Percentiles rank a stretch among this genome's conserved stretches.
Conservation (phyloP, 2,888 invertebrate species). For the Taenaris catops region DNA sequence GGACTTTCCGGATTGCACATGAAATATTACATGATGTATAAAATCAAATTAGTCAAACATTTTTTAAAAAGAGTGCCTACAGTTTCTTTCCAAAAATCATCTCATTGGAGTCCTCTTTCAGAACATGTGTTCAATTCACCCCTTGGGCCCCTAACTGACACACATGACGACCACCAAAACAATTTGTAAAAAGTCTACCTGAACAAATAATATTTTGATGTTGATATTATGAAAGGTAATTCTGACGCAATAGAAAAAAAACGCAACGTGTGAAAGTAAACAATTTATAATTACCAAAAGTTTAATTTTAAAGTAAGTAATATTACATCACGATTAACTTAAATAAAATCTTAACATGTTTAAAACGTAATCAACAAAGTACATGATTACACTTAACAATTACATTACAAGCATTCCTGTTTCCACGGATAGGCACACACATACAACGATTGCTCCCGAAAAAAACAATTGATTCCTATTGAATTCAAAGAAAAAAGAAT, state of each 20-base stretch:
- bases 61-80: too few species aligned
- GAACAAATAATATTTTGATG: too few species aligned
- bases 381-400: slow-evolving; percentile 5
- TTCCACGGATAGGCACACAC: slow-evolving; percentile 18
- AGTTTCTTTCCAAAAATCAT: too few species aligned
- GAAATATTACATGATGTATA: too few species aligned
- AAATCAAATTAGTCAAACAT: too few species aligned
- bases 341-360: slow-evolving; percentile 38
- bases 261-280: not conserved
- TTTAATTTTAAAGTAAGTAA: slow-evolving; percentile 28
- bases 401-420: not conserved
- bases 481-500: too few species aligned
- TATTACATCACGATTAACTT: slow-evolving; percentile 36
- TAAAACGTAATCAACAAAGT: slow-evolving; percentile 27
- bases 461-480: not conserved
- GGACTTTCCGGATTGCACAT: too few species aligned
- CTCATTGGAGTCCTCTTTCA: too few species aligned
- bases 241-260: not conserved
- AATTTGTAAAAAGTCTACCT: too few species aligned
- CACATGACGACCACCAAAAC: too few species aligned
- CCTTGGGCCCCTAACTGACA: too few species aligned
- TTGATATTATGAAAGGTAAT: not conserved
- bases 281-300: not conserved
- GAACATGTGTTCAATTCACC: too few species aligned
- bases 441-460: not conserved